Percentiles rank a stretch among this genome's conserved stretches.
Conservation (phyloP, 1,140 invertebrate genomes). For the Trichonephila clavata region DNA sequence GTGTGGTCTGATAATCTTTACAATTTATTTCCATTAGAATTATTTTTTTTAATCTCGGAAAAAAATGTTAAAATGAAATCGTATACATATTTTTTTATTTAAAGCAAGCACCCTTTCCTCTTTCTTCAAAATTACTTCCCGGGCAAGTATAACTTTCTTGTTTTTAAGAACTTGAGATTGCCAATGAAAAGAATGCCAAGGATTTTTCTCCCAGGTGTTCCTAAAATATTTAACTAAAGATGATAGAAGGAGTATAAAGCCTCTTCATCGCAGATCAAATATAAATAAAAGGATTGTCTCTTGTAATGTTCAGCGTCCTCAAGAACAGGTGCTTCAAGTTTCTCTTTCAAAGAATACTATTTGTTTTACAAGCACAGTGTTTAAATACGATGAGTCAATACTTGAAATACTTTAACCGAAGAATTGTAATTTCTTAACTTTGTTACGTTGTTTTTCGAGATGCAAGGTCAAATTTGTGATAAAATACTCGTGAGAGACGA, state of each 20-base stretch:
- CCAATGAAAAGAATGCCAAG: neutral
- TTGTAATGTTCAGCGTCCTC: neutral
- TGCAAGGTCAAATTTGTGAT: neutral
- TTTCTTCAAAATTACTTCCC: too few relatives aligned
- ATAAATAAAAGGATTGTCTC: constrained; percentile 2
- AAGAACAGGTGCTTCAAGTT: constrained; percentile 28
- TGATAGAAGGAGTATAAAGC: neutral
- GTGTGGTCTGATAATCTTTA: too few relatives aligned
- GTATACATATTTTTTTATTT: too few relatives aligned
- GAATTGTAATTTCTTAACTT: neutral
- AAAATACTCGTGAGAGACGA: neutral
- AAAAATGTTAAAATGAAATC: too few relatives aligned
- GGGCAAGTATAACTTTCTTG: too few relatives aligned
- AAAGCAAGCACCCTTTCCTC: too few relatives aligned
- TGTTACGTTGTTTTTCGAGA: neutral
- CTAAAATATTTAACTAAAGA: neutral
- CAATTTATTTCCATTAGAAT: too few relatives aligned
- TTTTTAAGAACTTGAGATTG: neutral
- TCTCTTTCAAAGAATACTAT: neutral
- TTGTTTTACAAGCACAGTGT: neutral
- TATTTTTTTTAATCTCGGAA: too few relatives aligned
- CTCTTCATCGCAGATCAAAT: neutral
- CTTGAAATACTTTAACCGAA: neutral
- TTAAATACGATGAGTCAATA: neutral
- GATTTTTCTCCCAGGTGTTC: neutral